Base-by-base conservation (phyloP, 2,888 invertebrate genomes). In the Drosophila monieri region DNA sequence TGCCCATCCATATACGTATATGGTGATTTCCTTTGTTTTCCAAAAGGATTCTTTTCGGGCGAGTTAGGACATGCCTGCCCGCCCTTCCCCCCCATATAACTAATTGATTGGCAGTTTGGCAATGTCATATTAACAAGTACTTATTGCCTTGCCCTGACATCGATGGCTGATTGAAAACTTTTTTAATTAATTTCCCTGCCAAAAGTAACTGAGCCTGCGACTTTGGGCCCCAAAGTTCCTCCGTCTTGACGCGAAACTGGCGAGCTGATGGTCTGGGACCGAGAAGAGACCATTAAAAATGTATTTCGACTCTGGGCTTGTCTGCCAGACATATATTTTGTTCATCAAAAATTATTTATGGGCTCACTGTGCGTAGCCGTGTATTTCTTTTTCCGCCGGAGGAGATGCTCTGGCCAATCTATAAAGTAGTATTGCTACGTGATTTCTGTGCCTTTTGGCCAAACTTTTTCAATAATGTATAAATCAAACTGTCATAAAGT, bases 401-500 rank as follows among this genome's bases (percentile, higher is more conserved):
- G 32, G 35, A 35, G 35, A n/a, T n/a, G 14, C 35, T 6, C 6
- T 35, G 35, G 49, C 32, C 43, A 43, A 43, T 43, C 43, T 43
- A 21, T 43, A 10, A 12, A 43, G 12, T 18, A 43, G 43, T 43
- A 43, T 43, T 27, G 66, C 83, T 81, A 81, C 88, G 85, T 88
- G 85, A 78, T 74, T 85, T 61, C 78, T 86, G 76, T 18, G 18
- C 43, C 21, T 72, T 65, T 49, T 66, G 76, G 74, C 71, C 74
- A 78, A 84, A 69, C 80, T 84, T 89, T 89, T 89, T 80, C 85
- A 84, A 87, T 86, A 84, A 89, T 89, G 84, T 88, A 90, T 90
- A 90, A 90, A 90, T 90, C 90, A 90, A 89, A 90, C 87, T 89
- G 90, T 89, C 90, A 90, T 85, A 89, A 89, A 85, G 83, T 87